A percentile compares a stretch with the other conserved stretches of the same genome.
phyloP scores from a whole-genome alignment of 1,140 invertebrate species.

The Lepidurus couesii region DNA sequence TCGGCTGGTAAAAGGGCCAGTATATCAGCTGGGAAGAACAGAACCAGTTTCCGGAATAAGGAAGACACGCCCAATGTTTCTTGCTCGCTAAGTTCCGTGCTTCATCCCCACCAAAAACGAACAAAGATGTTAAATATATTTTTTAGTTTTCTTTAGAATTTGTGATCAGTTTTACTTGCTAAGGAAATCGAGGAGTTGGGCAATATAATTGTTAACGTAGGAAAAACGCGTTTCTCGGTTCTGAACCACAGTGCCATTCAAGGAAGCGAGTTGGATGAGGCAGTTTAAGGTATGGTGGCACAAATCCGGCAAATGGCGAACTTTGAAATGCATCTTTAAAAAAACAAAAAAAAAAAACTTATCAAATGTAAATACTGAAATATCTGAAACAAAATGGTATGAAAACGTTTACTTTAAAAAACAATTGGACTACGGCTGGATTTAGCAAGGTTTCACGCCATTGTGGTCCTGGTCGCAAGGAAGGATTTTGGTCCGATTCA shows the following conservation, averaged over 20 bases:
- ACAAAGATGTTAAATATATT: neutral
- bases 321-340: conserved; percentile 67
- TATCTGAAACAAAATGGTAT: neutral
- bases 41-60: conserved; percentile 48
- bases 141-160: neutral
- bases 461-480: conserved; percentile 53
- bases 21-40: conserved; percentile 53
- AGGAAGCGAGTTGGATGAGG: conserved; percentile 68
- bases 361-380: neutral
- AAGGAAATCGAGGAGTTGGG: conserved; percentile 62
- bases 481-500: conserved; percentile 59
- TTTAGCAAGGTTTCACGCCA: conserved; percentile 75
- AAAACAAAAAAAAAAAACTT: conserved; percentile 34
- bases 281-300: conserved; percentile 70
- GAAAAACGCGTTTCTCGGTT: conserved; percentile 55
- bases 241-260: conserved; percentile 64
- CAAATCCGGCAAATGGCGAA: conserved; percentile 64
- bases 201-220: conserved; percentile 65
- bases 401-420: conserved; percentile 59
- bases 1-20: conserved; percentile 47
- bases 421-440: conserved; percentile 62
- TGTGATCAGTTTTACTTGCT: conserved; percentile 42
- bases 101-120: conserved; percentile 38
- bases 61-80: conserved; percentile 48
- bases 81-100: conserved; percentile 44